phyloP scores from a whole-genome alignment of 2,797 vertebrate genomes.

The Morelia viridis region DNA sequence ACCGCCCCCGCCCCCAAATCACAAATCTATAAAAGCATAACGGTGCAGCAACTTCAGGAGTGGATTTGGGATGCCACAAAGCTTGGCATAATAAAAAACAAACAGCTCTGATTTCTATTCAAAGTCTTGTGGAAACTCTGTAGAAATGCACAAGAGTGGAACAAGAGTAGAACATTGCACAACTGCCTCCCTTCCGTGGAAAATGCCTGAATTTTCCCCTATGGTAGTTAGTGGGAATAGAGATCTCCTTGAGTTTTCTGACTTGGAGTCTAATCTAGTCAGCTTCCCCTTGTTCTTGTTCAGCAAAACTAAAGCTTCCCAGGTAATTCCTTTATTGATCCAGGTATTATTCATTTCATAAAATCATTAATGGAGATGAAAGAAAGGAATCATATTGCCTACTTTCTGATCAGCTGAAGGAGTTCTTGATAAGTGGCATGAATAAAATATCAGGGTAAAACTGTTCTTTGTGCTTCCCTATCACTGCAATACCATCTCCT shows the following conservation, averaged over 20 bases:
- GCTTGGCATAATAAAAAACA: not conserved
- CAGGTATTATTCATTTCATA: not conserved
- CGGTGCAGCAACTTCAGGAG: not conserved
- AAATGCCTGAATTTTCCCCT: not conserved
- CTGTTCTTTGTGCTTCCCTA: not conserved
- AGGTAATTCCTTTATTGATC: not conserved
- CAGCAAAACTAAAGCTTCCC: not conserved
- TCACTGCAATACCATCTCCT: too few species aligned
- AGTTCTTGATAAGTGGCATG: not conserved
- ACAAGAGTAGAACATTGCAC: not conserved
- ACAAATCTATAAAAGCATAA: not conserved
- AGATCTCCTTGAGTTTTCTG: not conserved
- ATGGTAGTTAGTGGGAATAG: not conserved
- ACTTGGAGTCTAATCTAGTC: too few species aligned
- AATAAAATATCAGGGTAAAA: not conserved
- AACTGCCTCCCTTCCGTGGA: not conserved
- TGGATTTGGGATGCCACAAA: not conserved
- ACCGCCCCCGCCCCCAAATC: too few species aligned
- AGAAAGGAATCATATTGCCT: conserved; percentile 2
- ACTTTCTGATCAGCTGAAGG: not conserved
- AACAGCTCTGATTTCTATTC: not conserved
- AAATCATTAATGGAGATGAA: conserved; percentile 18
- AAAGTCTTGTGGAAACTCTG: not conserved
- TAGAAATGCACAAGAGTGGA: not conserved
- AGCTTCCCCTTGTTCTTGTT: not conserved